phyloP scores from a whole-genome alignment of 2,797 vertebrate genomes.

The Scleropages formosus region DNA sequence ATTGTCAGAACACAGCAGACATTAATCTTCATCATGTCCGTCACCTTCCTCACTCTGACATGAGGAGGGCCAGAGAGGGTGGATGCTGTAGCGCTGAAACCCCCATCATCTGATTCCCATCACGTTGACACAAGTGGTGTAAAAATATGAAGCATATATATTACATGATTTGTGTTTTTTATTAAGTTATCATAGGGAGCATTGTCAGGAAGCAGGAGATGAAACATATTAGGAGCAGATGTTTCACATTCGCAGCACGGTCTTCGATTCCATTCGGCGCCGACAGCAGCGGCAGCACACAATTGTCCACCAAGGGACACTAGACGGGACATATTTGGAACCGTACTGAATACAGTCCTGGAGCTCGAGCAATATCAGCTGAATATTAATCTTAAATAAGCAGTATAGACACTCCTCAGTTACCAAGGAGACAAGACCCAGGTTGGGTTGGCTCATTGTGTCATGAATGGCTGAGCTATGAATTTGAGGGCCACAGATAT shows the following conservation, averaged over 20 bases:
- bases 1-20: neutral
- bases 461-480: too few relatives aligned
- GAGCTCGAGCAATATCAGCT: neutral
- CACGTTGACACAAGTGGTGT: neutral
- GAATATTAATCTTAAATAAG: neutral
- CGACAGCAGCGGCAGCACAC: neutral
- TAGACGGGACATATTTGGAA: neutral
- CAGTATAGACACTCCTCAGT: neutral
- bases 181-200: conserved; percentile 14
- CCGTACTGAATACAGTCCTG: neutral
- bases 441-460: too few relatives aligned
- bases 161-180: conserved; percentile 24
- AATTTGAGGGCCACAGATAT: too few relatives aligned
- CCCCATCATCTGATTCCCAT: conserved; percentile 19
- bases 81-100: neutral
- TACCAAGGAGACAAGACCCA: neutral
- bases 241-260: neutral
- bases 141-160: conserved; percentile 18
- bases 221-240: neutral
- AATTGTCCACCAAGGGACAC: neutral
- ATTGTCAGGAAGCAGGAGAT: conserved; percentile 8
- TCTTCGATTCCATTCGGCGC: neutral
- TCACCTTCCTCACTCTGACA: too few relatives aligned
- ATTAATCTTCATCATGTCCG: neutral
- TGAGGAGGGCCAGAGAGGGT: neutral